Evolutionary conservation across 2,113 vertebrate genomes (phyloP).

Genomic region (Salminus brasiliensis): DNA sequence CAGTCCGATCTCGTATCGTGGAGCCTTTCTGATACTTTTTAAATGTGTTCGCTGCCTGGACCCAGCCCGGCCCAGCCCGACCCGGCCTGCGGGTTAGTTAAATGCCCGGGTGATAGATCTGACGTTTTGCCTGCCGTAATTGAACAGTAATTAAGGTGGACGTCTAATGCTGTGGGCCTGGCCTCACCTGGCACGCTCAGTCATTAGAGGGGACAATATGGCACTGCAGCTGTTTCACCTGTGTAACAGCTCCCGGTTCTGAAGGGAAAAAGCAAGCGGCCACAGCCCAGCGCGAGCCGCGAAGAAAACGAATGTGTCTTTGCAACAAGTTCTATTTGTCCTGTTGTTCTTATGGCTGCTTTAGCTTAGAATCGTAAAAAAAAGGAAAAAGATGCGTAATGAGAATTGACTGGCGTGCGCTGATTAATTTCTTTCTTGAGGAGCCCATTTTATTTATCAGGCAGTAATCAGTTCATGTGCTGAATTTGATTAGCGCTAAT

Average conservation of each 20-base stretch:
- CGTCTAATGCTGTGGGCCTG: constrained; percentile 7
- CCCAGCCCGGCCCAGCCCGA: not conserved
- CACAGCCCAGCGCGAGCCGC: not conserved
- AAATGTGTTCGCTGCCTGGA: not conserved
- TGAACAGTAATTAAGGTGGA: constrained; percentile 49
- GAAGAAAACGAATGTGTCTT: not conserved
- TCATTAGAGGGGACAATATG: constrained; percentile 47
- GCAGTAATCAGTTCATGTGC: constrained; percentile 41
- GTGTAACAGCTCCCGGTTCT: not conserved
- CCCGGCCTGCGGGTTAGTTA: not conserved
- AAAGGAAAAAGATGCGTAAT: constrained; percentile 24
- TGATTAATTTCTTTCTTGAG: constrained; percentile 46
- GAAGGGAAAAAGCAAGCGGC: not conserved
- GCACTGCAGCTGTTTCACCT: constrained; percentile 45
- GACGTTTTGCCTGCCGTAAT: constrained; percentile 21
- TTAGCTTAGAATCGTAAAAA: constrained; percentile 17
- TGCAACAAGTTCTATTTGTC: not conserved
- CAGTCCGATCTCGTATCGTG: not conserved
- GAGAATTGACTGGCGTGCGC: constrained; percentile 51
- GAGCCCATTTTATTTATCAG: constrained; percentile 44
- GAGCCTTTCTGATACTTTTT: constrained; percentile 1
- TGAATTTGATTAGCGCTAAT: constrained; percentile 51
- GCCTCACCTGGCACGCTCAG: constrained; percentile 34
- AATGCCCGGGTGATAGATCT: constrained; percentile 28
- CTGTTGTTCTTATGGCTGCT: constrained; percentile 20